Evolutionary conservation across 1,140 invertebrate species (phyloP), one percentile per base, ranked within the genome.

Genomic region (Tetramorium simillimum): DNA sequence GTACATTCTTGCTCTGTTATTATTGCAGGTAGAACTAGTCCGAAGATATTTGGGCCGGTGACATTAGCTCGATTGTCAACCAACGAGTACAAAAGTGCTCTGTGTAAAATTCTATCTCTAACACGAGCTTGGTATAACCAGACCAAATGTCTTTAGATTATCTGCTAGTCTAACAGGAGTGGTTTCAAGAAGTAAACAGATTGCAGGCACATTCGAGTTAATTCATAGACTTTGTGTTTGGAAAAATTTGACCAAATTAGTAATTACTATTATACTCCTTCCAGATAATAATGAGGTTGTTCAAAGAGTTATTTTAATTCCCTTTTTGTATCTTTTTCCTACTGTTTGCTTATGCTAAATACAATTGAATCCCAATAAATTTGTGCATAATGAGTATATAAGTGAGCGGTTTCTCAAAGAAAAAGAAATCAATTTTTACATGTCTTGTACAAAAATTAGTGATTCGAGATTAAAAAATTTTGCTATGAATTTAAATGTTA

Each of bases 141-240:
- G 90, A 92, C 90, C 89, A 91, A 94, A 94, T 95, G 90, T 93
- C 94, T 95, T 93, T 93, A 93, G 91, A 93, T 92, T 84, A 88
- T 92, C 92, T 92, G 92, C 92, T 94, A 94, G 89, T 92, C 93
- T 92, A 94, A 94, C 92, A 95, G 93, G 93, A 94, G 92, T 94
- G 93, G 92, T 94, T 93, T 93, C 90, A 94, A 94, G 91, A 94
- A 94, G 92, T 94, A 95, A 95, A 95, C 91, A 94, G 91, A 94
- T 93, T 94, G 93, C 94, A 95, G 94, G 94, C 94, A 95, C 94
- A 95, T 95, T 95, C 94, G 94, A 94, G 92, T 95, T 95, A 95
- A 94, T 95, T 92, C 91, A 94, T 88, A 92, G 88, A 91, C 93
- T 91, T 92, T 89, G 76, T 90, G 85, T 92, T 81, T 91, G 85